phyloP scores from a whole-genome alignment of 2,888 invertebrate species.

The Drosophila fungiperda region DNA sequence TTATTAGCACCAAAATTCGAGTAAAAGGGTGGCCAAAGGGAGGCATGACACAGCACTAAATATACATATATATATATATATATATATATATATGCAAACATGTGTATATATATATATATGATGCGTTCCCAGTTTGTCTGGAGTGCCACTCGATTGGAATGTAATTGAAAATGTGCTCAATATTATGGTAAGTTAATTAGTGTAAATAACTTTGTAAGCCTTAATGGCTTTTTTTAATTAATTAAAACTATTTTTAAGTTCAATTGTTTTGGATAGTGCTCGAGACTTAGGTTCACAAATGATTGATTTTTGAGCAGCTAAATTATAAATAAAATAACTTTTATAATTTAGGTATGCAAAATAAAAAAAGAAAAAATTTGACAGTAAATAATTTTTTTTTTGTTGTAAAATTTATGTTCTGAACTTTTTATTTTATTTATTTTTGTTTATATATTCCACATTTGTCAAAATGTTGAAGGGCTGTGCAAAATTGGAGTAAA shows the following conservation, averaged over 20 bases:
- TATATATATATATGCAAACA: neutral
- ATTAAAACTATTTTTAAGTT: neutral
- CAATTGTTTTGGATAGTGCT: neutral
- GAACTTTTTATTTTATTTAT: neutral
- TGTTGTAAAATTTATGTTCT: neutral
- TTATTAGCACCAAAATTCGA: conserved; percentile 52
- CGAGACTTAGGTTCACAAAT: neutral
- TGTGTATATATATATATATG: neutral
- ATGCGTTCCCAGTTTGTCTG: conserved; percentile 28
- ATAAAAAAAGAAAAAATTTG: neutral
- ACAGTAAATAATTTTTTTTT: neutral
- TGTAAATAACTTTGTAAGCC: neutral
- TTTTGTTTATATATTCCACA: neutral
- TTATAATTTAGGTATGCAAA: neutral
- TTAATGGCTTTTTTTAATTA: neutral
- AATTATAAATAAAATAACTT: neutral
- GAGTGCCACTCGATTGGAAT: conserved; percentile 29
- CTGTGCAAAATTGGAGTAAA: neutral
- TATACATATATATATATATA: neutral
- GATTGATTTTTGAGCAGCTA: neutral
- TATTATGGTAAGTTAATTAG: conserved; percentile 8
- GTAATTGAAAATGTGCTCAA: conserved; percentile 19
- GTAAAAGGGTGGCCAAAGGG: conserved; percentile 12
- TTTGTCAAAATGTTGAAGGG: neutral
- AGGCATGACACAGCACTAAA: conserved; percentile 1